These are phyloP conservation scores for Morphnarchus princeps DNA, from an alignment of 2,113 vertebrate genomes.

Conservation along the genomic window DNA sequence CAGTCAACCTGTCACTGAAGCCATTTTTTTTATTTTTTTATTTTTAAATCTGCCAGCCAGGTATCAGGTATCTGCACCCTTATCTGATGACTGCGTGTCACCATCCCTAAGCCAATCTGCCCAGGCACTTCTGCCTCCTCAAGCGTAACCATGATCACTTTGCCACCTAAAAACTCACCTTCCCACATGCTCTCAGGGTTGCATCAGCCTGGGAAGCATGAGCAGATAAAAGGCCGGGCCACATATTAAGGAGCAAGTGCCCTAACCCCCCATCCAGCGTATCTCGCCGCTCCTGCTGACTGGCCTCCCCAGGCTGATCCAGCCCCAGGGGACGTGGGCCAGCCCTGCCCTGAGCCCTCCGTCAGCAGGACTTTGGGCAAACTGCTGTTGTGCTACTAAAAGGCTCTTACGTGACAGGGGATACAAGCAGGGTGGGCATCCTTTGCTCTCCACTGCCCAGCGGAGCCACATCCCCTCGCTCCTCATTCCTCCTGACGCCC, in stretches of 20 bases:
- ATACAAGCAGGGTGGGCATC: accelerated
- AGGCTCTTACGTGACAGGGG: not conserved
- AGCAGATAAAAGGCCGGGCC: not conserved
- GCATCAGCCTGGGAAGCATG: not conserved
- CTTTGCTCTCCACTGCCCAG: not conserved
- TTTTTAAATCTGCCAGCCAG: not conserved
- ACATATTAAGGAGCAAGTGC: not conserved
- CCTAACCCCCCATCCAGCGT: not conserved
- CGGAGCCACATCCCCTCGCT: not conserved
- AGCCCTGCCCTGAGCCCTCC: not conserved
- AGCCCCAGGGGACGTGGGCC: not conserved
- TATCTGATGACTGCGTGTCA: not conserved
- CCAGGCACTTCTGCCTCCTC: not conserved
- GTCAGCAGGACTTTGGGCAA: not conserved
- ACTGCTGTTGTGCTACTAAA: not conserved
- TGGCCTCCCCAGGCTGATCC: not conserved
- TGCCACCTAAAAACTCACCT: not conserved
- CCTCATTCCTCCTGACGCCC: not conserved
- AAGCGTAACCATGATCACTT: accelerated
- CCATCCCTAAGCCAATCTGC: not conserved
- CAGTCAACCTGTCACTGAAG: not conserved
- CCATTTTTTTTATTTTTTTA: not conserved
- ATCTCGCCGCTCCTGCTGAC: not conserved
- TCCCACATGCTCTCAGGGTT: not conserved
- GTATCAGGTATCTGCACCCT: not conserved